Conservation (phyloP, 1,140 invertebrate genomes). For the Saccostrea cuccullata region DNA sequence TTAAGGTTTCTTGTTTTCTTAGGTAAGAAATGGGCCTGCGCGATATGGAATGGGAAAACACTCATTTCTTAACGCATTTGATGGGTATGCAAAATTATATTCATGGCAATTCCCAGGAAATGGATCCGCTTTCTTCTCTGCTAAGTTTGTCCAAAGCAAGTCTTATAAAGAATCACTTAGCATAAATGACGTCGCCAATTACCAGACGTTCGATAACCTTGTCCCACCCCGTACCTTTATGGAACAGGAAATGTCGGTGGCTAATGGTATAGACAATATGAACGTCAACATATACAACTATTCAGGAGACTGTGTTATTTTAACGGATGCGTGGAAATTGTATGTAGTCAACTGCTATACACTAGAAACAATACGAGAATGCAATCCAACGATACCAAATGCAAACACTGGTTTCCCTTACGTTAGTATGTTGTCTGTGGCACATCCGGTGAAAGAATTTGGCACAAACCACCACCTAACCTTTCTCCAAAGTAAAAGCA, state of each 20-base stretch:
- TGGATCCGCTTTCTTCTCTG: constrained; percentile 64
- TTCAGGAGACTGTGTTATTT: constrained; percentile 52
- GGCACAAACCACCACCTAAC: constrained; percentile 65
- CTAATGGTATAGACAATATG: constrained; percentile 72
- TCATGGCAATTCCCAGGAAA: constrained; percentile 70
- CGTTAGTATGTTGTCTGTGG: constrained; percentile 67
- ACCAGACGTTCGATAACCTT: constrained; percentile 68
- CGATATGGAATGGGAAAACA: constrained; percentile 67
- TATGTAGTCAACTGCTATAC: constrained; percentile 65
- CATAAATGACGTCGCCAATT: constrained; percentile 66
- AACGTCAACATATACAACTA: constrained; percentile 71
- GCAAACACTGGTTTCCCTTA: constrained; percentile 47
- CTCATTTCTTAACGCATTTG: constrained; percentile 68
- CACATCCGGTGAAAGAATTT: constrained; percentile 69
- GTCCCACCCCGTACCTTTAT: constrained; percentile 63
- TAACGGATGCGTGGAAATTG: constrained; percentile 73
- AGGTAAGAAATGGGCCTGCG: constrained; percentile 73
- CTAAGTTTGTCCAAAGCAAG: constrained; percentile 63
- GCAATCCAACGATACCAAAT: constrained; percentile 44
- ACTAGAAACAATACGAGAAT: constrained; percentile 58
- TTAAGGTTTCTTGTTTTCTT: constrained; percentile 34
- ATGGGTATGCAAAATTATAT: constrained; percentile 70
- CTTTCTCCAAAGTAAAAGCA: constrained; percentile 64
- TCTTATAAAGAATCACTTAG: constrained; percentile 68
- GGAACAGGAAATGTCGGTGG: constrained; percentile 63